These are phyloP conservation scores for Sander lucioperca DNA, from an alignment of 2,113 vertebrate species.

Conservation along the genomic window DNA sequence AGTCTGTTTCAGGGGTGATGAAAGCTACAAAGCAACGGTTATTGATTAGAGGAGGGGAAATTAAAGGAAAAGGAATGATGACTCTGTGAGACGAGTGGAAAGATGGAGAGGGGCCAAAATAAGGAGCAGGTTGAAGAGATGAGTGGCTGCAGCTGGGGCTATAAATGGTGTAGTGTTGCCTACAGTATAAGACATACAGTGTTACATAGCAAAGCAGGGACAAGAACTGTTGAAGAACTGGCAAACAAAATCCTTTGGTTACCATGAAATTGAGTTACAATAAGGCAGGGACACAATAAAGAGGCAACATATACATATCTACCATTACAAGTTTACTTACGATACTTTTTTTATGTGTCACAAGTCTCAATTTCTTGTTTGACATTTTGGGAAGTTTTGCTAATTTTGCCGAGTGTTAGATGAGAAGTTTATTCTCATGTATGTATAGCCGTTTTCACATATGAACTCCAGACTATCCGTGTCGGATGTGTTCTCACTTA, in stretches of 20 bases:
- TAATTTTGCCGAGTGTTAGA: neutral
- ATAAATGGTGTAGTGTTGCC: neutral
- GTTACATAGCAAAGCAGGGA: neutral
- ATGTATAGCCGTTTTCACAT: no score
- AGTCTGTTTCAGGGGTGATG: conserved; percentile 55
- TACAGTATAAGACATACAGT: neutral
- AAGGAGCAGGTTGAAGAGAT: conserved; percentile 60
- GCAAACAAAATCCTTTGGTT: conserved; percentile 13
- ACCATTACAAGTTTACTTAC: neutral
- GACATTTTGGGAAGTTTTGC: neutral
- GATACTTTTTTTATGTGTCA: neutral
- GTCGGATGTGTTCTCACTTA: no score
- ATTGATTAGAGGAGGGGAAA: conserved; percentile 71
- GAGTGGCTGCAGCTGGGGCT: conserved; percentile 35
- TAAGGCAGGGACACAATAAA: neutral
- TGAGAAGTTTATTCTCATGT: neutral
- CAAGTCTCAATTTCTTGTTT: neutral
- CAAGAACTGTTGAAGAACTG: neutral
- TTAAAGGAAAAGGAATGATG: conserved; percentile 29
- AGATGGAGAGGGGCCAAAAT: conserved; percentile 40
- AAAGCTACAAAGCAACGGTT: conserved; percentile 51
- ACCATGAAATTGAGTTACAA: neutral
- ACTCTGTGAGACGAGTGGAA: conserved; percentile 28
- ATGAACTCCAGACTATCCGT: no score
- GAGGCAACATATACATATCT: neutral